Evolutionary conservation across 2,888 invertebrate genomes (phyloP), one percentile per base, ranked within the genome.

Genomic region (Aleiodes leptofemur): DNA sequence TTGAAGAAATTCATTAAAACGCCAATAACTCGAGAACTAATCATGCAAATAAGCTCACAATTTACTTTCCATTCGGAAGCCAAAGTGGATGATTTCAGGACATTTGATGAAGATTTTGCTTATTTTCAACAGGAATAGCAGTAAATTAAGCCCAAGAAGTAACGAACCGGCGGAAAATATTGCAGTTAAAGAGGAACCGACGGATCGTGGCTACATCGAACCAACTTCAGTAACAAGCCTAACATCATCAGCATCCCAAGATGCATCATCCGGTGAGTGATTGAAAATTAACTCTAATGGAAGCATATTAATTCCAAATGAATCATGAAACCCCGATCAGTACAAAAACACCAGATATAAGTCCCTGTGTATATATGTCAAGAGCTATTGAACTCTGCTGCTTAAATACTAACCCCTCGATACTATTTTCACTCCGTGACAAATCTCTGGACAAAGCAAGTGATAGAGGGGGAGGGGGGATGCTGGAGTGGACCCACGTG

Each of bases 101-200:
- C 4, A 14, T 13, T 55, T 55, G 14, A n/a, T 11, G 7, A 55
- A 55, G 13, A 59, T 5, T n/a, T 4, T 57, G 9, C 5, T 31
- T n/a, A 23, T 59, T n/a, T 4, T 59, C 0, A n/a, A 13, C 14
- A 68, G 34, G 13, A 68, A 9, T 9, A 64, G 31, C 55, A 83
- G 83, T 59, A 81, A 73, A 72, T 61, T 82, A 23, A 83, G 77
- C 51, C 81, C 84, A 4, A 79, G 74, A 14, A 74, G 77, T 38
- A 78, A 13, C 38, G 85, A 86, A 55, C 74, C 69, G 6, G 73
- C 85, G 66, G 84, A 87, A 59, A 82, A 74, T 71, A 79, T 86
- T 50, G 82, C 87, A 14, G 86, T 86, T 59, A 86, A 86, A 73
- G 84, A 87, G 53, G 86, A 86, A 71, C 86, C 86, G 55, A 77